Conservation (phyloP, 2,888 invertebrate genomes). For the Ephialtes manifestator region DNA sequence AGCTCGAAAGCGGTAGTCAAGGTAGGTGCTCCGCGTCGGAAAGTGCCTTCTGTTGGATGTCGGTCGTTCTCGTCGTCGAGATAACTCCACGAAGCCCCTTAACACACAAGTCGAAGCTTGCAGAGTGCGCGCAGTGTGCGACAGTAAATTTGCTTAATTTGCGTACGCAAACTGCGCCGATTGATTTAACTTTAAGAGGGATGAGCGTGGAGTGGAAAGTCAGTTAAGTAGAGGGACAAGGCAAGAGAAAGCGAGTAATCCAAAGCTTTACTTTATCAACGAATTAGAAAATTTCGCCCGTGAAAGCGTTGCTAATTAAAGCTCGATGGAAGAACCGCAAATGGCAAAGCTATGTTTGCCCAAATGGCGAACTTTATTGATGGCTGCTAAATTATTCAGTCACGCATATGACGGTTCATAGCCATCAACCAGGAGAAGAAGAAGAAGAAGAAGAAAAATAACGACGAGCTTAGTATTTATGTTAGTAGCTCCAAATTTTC, state of each 20-base stretch:
- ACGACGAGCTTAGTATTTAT: conserved; percentile 23
- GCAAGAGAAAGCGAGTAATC: background rate
- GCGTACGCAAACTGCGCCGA: conserved; percentile 64
- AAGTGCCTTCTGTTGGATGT: conserved; percentile 20
- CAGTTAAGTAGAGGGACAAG: background rate
- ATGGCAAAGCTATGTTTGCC: conserved; percentile 55
- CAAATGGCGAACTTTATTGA: background rate
- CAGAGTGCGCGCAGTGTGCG: conserved; percentile 51
- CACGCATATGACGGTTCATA: too few species aligned
- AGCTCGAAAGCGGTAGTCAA: background rate
- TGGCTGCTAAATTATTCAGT: too few species aligned
- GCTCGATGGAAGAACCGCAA: conserved; percentile 41
- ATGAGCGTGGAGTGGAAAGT: conserved; percentile 12
- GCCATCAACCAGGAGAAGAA: too few species aligned
- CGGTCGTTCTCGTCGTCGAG: conserved; percentile 9
- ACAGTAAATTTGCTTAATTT: conserved; percentile 70
- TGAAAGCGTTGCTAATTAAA: conserved; percentile 50
- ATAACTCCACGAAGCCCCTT: conserved; percentile 43
- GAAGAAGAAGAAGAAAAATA: too few species aligned
- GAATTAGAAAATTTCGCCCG: conserved; percentile 52
- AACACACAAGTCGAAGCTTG: conserved; percentile 63
- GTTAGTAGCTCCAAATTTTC: conserved; percentile 26
- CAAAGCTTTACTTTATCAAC: conserved; percentile 36
- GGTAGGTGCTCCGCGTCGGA: background rate
- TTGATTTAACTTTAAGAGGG: conserved; percentile 66